Evolutionary conservation across 2,888 invertebrate genomes (phyloP), one percentile per base, ranked within the genome.

Genomic region (Congeria kusceri): DNA sequence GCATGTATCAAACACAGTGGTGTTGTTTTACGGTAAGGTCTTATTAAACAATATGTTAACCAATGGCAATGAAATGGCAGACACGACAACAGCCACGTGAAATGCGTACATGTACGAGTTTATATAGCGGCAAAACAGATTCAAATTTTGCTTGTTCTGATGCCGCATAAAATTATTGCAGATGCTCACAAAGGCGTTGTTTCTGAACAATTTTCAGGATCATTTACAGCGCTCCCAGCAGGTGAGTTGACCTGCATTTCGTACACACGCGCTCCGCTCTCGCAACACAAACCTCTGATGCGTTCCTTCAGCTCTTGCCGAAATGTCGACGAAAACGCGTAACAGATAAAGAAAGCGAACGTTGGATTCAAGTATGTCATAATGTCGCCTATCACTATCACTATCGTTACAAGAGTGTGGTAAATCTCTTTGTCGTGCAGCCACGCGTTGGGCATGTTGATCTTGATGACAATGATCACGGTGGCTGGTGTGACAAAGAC

Each of bases 401-500:
- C 84, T 28, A 81, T 76, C n/a, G 53, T 58, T 28, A 72, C 39
- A n/a, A 86, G 58, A 15, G 70, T 80, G 23, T 74, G 67, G 72
- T 83, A 85, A 44, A 85, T 69, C 15, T 83, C 79, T 2, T 49
- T 46, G 49, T 85, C 76, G n/a, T 84, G 79, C 13, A 85, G 66
- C 87, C 86, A 86, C 9, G 85, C 62, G 13, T 76, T 81, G 4
- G 87, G 87, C 65, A 84, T 65, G 56, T 85, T 85, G 15, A 46
- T 80, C 9, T 80, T 67, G 23, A 84, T 85, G 13, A 86, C 72
- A 49, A 79, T 75, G 9, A 86, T 69, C 11, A 85, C 74, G 7
- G 87, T 86, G 9, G 85, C 73, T 13, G 90, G 89, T 25, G 87
- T 77, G n/a, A 84, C 84, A 49, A 88, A 80, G 1, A 88, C 47